Evolutionary conservation across 2,888 invertebrate species (phyloP).

Genomic region (Branchinecta sandiegonensis): DNA sequence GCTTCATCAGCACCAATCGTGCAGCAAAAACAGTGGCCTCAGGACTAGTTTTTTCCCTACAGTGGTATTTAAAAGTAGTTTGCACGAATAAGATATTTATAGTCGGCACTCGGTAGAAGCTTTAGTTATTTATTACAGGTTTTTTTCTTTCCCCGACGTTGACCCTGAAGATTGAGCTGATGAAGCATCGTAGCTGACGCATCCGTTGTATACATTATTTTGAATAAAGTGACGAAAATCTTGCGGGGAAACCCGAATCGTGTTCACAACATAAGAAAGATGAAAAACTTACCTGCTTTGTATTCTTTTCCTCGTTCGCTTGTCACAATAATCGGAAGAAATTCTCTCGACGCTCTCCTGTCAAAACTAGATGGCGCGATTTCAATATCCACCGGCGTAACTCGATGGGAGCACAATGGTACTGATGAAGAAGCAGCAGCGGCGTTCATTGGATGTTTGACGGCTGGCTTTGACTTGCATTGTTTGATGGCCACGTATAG

Average conservation of each 20-base stretch:
- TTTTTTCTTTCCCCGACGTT: too few relatives aligned
- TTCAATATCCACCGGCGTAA: constrained; percentile 3
- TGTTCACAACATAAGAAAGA: neutral
- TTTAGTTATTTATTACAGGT: too few relatives aligned
- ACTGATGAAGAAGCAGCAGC: neutral
- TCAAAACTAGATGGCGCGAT: constrained; percentile 1
- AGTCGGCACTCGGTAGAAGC: too few relatives aligned
- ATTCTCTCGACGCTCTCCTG: neutral
- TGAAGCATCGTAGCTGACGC: too few relatives aligned
- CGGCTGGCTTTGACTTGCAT: constrained; percentile 25
- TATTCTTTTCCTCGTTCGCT: neutral
- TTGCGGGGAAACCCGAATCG: too few relatives aligned
- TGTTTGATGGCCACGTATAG: constrained; percentile 33
- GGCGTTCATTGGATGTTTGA: neutral
- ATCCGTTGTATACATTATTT: too few relatives aligned
- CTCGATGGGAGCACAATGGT: neutral
- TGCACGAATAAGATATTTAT: too few relatives aligned
- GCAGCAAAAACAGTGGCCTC: too few relatives aligned
- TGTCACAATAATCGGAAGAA: neutral
- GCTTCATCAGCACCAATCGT: too few relatives aligned
- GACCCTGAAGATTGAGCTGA: too few relatives aligned
- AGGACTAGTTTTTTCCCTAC: neutral
- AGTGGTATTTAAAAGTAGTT: too few relatives aligned
- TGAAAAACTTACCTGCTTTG: neutral
- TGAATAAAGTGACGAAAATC: neutral